A percentile compares a stretch with the other conserved stretches of the same genome.
Conservation (phyloP, 2,113 vertebrate genomes). For the Dasyprocta punctata region DNA sequence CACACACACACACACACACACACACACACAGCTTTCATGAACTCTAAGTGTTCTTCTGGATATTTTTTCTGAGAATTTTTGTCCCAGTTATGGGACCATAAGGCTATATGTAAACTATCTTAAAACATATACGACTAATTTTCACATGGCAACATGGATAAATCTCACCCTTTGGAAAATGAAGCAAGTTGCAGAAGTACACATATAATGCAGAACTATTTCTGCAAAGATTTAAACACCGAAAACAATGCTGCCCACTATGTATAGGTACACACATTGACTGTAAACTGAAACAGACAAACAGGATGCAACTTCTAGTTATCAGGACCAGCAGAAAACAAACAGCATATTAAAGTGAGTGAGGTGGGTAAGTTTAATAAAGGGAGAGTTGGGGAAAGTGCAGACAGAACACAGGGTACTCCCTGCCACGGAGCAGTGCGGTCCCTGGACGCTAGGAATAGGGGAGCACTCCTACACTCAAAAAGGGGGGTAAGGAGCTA, state of each 20-base stretch:
- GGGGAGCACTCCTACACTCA: no score
- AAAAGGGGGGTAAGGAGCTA: background rate
- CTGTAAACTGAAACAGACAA: background rate
- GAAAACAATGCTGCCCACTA: background rate
- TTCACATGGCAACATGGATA: background rate
- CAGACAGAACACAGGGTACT: background rate
- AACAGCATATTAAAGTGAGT: background rate
- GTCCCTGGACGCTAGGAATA: background rate
- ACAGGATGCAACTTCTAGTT: background rate
- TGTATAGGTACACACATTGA: background rate
- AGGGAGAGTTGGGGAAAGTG: background rate
- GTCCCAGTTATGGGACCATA: background rate
- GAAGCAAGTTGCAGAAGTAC: background rate
- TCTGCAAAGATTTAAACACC: background rate
- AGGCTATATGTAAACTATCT: background rate
- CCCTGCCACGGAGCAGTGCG: fast-evolving
- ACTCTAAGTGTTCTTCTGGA: background rate
- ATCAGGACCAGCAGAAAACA: background rate
- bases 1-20: background rate
- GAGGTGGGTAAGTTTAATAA: background rate
- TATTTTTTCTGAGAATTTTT: background rate
- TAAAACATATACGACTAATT: background rate
- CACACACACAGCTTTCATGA: background rate
- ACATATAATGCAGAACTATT: background rate
- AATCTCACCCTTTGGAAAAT: background rate